These are phyloP conservation scores for Erpobdella octoculata DNA, from an alignment of 2,888 invertebrate genomes.

Conservation along the genomic window DNA sequence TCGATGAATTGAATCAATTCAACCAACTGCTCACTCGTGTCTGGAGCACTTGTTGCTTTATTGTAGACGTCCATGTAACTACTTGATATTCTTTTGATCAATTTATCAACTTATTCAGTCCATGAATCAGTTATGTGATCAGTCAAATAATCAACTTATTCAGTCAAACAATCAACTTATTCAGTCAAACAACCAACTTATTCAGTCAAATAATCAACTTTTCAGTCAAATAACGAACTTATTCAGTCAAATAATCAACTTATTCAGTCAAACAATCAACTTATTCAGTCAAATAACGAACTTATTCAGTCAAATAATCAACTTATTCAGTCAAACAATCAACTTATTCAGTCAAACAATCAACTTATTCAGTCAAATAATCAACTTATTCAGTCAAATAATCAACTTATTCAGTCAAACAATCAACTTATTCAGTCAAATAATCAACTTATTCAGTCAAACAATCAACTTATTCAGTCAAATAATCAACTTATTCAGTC, in stretches of 20 bases:
- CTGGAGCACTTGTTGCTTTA: constrained; percentile 66
- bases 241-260: too few species aligned
- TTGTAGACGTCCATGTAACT: neutral
- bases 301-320: neutral
- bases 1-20: constrained; percentile 74
- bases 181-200: neutral
- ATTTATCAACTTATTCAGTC: neutral
- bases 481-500: neutral
- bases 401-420: too few species aligned
- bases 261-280: too few species aligned
- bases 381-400: too few species aligned
- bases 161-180: neutral
- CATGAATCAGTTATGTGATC: neutral
- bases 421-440: too few species aligned
- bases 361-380: neutral
- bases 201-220: too few species aligned
- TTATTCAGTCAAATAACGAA: neutral
- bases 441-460: too few species aligned
- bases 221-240: too few species aligned
- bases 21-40: constrained; percentile 71
- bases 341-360: neutral
- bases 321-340: neutral
- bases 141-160: neutral
- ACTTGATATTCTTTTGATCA: neutral
- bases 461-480: neutral